These are phyloP conservation scores for Abrostola tripartita DNA, from an alignment of 2,888 invertebrate genomes.

Conservation along the genomic window DNA sequence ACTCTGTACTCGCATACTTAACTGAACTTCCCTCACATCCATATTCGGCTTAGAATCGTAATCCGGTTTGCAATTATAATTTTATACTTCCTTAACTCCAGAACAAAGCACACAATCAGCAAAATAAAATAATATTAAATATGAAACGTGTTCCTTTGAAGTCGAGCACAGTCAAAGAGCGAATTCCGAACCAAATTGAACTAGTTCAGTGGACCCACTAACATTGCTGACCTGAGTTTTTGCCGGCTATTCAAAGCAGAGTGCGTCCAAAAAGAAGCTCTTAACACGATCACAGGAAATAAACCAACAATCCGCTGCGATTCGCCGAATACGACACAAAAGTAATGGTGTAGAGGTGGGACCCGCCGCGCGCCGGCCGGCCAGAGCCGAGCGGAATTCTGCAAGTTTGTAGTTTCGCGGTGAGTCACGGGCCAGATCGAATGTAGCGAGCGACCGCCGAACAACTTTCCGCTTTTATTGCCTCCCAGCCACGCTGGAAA, in stretches of 20 bases:
- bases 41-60: conserved; percentile 20
- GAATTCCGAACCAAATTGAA: conserved; percentile 40
- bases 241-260: conserved; percentile 46
- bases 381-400: conserved; percentile 52
- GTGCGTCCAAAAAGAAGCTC: conserved; percentile 43
- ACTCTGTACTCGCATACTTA: conserved; percentile 37
- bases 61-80: conserved; percentile 39
- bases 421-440: conserved; percentile 74
- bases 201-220: conserved; percentile 30
- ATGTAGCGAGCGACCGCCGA: conserved; percentile 63
- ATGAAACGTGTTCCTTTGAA: conserved; percentile 38
- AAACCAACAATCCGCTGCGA: conserved; percentile 56
- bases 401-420: conserved; percentile 69
- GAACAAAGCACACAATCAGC: conserved; percentile 17
- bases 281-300: conserved; percentile 58
- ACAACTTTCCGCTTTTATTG: conserved; percentile 72
- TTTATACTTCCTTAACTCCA: conserved; percentile 20
- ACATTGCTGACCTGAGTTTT: conserved; percentile 46
- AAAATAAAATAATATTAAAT: conserved; percentile 31
- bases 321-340: conserved; percentile 62
- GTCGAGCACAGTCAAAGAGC: conserved; percentile 24
- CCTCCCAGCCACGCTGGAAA: conserved; percentile 64
- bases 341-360: conserved; percentile 60
- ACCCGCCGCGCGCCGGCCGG: conserved; percentile 15
- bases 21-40: conserved; percentile 30